Percentiles rank a stretch among this genome's conserved stretches.
phyloP scores from a whole-genome alignment of 2,888 invertebrate genomes.

The Digitonthophagus gazella region DNA sequence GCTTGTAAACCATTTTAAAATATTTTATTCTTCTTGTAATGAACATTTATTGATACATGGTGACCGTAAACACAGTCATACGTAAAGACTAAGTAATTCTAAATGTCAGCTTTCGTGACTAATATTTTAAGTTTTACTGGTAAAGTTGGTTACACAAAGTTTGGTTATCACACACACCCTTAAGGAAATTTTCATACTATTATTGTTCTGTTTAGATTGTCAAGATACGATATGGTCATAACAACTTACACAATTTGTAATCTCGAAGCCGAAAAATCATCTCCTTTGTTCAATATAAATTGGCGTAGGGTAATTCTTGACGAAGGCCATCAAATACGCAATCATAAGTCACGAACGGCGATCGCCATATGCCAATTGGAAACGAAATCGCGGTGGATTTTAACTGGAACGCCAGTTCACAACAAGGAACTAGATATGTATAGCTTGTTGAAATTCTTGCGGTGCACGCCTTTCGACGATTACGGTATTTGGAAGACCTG shows the following conservation, averaged over 20 bases:
- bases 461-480: constrained; percentile 88
- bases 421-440: constrained; percentile 86
- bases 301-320: constrained; percentile 90
- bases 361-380: constrained; percentile 65
- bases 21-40: no score
- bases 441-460: constrained; percentile 77
- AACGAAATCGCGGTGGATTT: constrained; percentile 71
- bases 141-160: no score
- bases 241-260: constrained; percentile 82
- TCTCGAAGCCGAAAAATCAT: constrained; percentile 59
- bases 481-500: constrained; percentile 85
- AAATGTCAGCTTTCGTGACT: no score
- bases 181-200: background rate
- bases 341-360: constrained; percentile 77
- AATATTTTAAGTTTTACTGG: no score
- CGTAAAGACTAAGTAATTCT: no score
- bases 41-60: no score
- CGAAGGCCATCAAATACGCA: constrained; percentile 91
- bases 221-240: constrained; percentile 76
- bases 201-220: constrained; percentile 51
- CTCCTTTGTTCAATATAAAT: constrained; percentile 64
- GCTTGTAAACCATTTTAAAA: no score
- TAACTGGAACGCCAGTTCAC: constrained; percentile 95
- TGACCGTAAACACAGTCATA: no score
- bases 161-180: no score